Conservation (phyloP, 2,113 vertebrate genomes). For the Procavia capensis region DNA sequence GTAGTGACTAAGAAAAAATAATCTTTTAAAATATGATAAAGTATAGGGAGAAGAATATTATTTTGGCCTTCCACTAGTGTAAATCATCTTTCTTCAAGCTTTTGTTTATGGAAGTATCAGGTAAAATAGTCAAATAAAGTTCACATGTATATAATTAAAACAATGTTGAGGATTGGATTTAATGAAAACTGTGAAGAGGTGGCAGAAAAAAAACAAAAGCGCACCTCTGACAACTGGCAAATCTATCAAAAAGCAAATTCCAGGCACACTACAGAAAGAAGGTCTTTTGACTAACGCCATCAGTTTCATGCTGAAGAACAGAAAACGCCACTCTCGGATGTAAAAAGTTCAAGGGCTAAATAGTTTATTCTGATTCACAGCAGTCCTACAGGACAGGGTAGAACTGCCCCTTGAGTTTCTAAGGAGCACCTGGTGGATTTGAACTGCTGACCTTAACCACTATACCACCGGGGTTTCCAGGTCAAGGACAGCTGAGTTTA, state of each 20-base stretch:
- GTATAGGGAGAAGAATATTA: neutral
- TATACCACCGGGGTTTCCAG: too few relatives aligned
- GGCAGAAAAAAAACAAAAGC: neutral
- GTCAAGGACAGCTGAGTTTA: neutral
- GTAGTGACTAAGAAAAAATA: neutral
- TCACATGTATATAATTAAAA: slow-evolving; percentile 1
- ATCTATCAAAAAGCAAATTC: slow-evolving; percentile 40
- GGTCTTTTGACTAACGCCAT: neutral
- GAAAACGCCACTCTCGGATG: neutral
- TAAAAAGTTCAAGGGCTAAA: too few relatives aligned
- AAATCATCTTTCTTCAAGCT: neutral
- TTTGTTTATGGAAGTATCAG: neutral
- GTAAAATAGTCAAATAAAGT: neutral
- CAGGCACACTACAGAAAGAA: neutral
- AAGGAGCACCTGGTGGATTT: too few relatives aligned
- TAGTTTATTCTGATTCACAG: too few relatives aligned
- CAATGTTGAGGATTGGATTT: neutral
- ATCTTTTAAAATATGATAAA: neutral
- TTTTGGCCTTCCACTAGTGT: neutral
- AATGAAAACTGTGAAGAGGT: neutral
- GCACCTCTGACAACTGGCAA: neutral
- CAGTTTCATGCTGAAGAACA: neutral
- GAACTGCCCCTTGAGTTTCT: too few relatives aligned
- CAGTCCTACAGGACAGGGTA: too few relatives aligned
- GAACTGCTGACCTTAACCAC: too few relatives aligned